Conservation (phyloP, 2,113 vertebrate genomes). For the Azemiops feae region DNA sequence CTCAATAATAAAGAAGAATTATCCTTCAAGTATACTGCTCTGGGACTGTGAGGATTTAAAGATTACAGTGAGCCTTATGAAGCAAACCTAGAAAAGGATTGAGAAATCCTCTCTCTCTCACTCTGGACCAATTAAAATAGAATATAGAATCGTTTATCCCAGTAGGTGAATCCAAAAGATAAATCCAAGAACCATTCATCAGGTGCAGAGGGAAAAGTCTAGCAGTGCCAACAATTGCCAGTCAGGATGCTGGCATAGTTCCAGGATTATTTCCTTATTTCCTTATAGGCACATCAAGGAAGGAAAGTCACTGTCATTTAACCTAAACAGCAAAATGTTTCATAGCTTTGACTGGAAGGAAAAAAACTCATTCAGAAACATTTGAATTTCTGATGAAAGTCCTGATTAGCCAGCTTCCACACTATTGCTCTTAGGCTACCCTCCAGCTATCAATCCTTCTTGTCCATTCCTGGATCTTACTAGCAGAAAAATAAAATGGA, state of each 20-base stretch:
- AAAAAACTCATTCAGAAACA: not conserved
- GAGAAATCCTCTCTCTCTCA: not conserved
- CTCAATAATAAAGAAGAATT: not conserved
- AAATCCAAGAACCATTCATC: not conserved
- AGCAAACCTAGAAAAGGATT: not conserved
- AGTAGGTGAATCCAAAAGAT: not conserved
- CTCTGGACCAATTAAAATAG: not conserved
- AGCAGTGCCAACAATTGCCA: not conserved
- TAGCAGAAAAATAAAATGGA: not conserved
- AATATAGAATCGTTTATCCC: not conserved
- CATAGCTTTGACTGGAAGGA: not conserved
- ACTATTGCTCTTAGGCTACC: not conserved
- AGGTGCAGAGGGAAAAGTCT: not conserved
- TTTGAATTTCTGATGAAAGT: not conserved
- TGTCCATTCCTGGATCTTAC: not conserved
- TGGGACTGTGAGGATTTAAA: not conserved
- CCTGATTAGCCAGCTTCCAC: not conserved
- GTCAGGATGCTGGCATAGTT: not conserved
- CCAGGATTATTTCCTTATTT: not conserved
- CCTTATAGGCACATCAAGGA: not conserved
- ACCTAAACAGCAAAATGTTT: not conserved
- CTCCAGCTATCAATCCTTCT: not conserved
- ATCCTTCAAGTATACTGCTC: not conserved
- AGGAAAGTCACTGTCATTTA: not conserved
- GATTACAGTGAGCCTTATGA: not conserved